These are phyloP conservation scores for Bradysia coprophila DNA, from an alignment of 1,140 invertebrate genomes.

Conservation along the genomic window DNA sequence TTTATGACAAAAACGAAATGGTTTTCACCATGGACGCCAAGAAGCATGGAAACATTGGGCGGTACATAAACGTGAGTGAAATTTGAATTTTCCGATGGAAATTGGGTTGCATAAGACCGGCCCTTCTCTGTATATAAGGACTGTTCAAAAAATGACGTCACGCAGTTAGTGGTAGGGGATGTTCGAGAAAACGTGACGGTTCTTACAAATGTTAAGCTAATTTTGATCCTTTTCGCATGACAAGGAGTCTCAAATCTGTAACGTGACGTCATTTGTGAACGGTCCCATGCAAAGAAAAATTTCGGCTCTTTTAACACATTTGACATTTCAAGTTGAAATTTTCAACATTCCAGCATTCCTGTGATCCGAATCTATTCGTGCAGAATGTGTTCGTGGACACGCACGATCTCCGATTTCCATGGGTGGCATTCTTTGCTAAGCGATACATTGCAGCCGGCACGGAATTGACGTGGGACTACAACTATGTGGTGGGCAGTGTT, in stretches of 20 bases:
- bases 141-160: no score
- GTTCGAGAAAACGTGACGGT: no score
- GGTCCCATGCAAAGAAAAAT: neutral
- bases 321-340: no score
- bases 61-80: slow-evolving; percentile 89
- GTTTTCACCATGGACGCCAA: slow-evolving; percentile 96
- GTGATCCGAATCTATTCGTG: slow-evolving; percentile 87
- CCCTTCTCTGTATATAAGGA: no score
- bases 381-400: slow-evolving; percentile 98
- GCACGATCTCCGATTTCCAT: slow-evolving; percentile 89
- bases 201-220: no score
- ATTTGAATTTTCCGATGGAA: no score
- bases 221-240: neutral
- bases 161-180: no score
- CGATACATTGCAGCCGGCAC: slow-evolving; percentile 75
- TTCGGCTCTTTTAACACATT: slow-evolving; percentile 11
- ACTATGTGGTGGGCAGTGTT: slow-evolving; percentile 88
- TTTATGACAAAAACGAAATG: slow-evolving; percentile 60
- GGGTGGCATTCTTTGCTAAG: slow-evolving; percentile 89
- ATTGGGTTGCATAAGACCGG: no score
- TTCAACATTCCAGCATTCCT: slow-evolving; percentile 92
- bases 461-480: slow-evolving; percentile 98
- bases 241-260: neutral
- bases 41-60: slow-evolving; percentile 81
- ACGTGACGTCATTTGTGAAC: neutral